phyloP scores from a whole-genome alignment of 2,888 invertebrate species.

The Drosophila helvetica region DNA sequence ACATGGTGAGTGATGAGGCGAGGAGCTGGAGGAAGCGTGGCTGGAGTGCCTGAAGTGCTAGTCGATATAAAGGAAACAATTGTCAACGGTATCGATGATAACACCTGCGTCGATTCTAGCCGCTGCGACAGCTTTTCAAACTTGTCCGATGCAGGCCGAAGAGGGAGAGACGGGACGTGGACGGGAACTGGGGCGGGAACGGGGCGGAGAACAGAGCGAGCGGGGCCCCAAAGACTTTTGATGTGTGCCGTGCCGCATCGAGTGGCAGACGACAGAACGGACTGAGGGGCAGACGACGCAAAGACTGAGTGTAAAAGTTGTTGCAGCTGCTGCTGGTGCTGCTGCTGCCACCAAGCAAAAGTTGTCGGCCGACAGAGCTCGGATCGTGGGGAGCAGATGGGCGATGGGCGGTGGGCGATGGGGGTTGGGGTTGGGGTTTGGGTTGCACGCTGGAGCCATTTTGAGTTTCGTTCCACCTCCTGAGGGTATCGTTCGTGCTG shows the following conservation, averaged over 20 bases:
- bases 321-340: not conserved
- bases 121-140: slow-evolving; percentile 71
- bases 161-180: slow-evolving; percentile 9
- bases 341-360: not conserved
- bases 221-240: slow-evolving; percentile 60
- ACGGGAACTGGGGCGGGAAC: slow-evolving; percentile 4
- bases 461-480: slow-evolving; percentile 16
- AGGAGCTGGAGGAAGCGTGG: not conserved
- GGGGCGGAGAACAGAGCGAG: slow-evolving; percentile 13
- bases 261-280: slow-evolving; percentile 59
- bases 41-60: slow-evolving; percentile 38
- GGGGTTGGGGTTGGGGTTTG: not conserved
- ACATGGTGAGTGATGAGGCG: slow-evolving; percentile 16
- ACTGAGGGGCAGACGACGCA: slow-evolving; percentile 55
- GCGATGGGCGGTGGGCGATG: not conserved
- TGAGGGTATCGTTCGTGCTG: not conserved
- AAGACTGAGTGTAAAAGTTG: slow-evolving; percentile 50
- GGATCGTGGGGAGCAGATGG: not conserved
- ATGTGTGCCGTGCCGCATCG: slow-evolving; percentile 70
- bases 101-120: slow-evolving; percentile 64
- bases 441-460: slow-evolving; percentile 11
- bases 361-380: slow-evolving; percentile 48
- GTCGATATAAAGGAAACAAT: slow-evolving; percentile 60
- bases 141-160: slow-evolving; percentile 53
- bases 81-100: slow-evolving; percentile 76